These are phyloP conservation scores for Ditylenchus dipsaci DNA, from an alignment of 1,140 invertebrate species.

Conservation along the genomic window DNA sequence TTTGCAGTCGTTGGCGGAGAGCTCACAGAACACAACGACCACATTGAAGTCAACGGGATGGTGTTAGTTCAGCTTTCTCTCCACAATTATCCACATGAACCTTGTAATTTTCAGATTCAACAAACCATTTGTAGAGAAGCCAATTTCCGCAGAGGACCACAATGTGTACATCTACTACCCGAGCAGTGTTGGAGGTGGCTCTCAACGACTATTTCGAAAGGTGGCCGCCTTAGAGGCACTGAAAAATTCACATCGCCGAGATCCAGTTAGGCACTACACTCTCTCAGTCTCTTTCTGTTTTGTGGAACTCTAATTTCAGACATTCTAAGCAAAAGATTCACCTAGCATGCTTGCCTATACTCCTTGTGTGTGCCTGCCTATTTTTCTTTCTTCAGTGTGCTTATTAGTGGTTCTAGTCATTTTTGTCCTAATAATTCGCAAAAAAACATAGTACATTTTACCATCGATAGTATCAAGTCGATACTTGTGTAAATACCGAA, in stretches of 20 bases:
- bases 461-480: too few species aligned
- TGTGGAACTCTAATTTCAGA: background rate
- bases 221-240: conserved; percentile 60
- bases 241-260: background rate
- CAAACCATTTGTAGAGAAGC: conserved; percentile 96
- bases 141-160: conserved; percentile 95
- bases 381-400: too few species aligned
- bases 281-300: background rate
- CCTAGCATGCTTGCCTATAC: background rate
- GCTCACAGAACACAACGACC: conserved; percentile 91
- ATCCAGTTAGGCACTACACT: background rate
- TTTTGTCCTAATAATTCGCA: too few species aligned
- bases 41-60: conserved; percentile 93
- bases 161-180: conserved; percentile 99
- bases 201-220: conserved; percentile 92
- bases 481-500: too few species aligned
- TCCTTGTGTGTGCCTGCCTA: too few species aligned
- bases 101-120: background rate
- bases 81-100: background rate
- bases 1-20: conserved; percentile 71
- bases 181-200: conserved; percentile 89
- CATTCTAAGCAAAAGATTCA: too few species aligned
- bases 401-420: too few species aligned
- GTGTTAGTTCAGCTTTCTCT: conserved; percentile 74
- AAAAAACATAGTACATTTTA: too few species aligned